phyloP scores from a whole-genome alignment of 2,113 vertebrate genomes.

The Gadus macrocephalus region DNA sequence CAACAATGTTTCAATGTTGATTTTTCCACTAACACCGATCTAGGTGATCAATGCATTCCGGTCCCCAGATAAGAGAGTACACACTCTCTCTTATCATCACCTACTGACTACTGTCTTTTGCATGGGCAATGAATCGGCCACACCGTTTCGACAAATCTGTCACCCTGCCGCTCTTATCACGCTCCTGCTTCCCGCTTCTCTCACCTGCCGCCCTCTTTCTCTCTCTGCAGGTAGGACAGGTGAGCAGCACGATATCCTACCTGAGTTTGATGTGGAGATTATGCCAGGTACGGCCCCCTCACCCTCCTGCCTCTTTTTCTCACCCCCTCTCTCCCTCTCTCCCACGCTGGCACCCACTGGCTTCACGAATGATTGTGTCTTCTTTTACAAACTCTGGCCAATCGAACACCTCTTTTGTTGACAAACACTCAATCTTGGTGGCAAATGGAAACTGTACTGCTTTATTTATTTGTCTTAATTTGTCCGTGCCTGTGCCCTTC shows the following conservation, averaged over 20 bases:
- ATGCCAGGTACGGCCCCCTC: slow-evolving; percentile 90
- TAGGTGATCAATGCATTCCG: no score
- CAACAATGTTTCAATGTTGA: no score
- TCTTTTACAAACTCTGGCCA: slow-evolving; percentile 20
- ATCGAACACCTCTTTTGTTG: slow-evolving; percentile 31
- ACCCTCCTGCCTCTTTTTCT: slow-evolving; percentile 32
- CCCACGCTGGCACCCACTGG: slow-evolving; percentile 15
- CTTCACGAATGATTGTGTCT: slow-evolving; percentile 29
- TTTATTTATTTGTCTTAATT: neutral
- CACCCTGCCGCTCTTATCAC: slow-evolving; percentile 27
- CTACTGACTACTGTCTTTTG: slow-evolving; percentile 9
- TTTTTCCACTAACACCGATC: no score
- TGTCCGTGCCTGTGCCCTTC: neutral
- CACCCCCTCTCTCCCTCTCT: neutral
- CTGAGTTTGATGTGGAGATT: slow-evolving; percentile 98
- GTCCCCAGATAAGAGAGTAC: no score
- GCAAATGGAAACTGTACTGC: neutral
- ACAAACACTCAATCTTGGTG: slow-evolving; percentile 10
- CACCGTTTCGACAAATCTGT: neutral
- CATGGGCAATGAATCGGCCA: slow-evolving; percentile 21
- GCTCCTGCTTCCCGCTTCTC: slow-evolving; percentile 54
- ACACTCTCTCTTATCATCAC: no score
- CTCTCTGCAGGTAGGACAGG: slow-evolving; percentile 96
- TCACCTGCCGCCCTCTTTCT: slow-evolving; percentile 75
- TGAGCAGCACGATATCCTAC: slow-evolving; percentile 93